Base-by-base conservation (phyloP, 2,797 vertebrate genomes). In the Adelosebastes latens region DNA sequence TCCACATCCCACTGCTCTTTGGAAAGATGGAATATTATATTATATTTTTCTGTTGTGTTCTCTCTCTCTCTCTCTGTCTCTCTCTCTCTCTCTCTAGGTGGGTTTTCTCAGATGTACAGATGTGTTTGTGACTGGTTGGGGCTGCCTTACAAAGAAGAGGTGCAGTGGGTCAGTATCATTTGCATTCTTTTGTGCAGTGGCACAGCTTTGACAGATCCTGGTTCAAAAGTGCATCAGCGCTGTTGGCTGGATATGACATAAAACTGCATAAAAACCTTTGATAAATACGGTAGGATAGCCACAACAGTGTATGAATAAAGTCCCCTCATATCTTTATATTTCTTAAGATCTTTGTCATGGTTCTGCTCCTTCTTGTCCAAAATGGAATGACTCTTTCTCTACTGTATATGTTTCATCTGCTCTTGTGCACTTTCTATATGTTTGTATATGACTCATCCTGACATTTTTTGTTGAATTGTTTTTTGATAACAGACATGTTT, bases 61-160 rank as follows among this genome's bases (percentile, higher is more conserved):
- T 52, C 29, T 69, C 1, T 67, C 22, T 84, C 24, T 52, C 25
- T 68, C 2, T 69, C 11, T 83, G 20, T 75, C 12, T 82, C 32
- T 64, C 62, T 89, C 46, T 79, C 39, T 39, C 13, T 42, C 39
- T 42, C 52, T 24, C 39, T 77, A 99, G 98, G 98, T 87, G 98
- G 98, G 55, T 99, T 99, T 95, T 99, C 98, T 2, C 98, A 98
- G 93, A 97, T 98, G 97, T 99, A 99, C 85, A 97, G 97, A 49
- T 99, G 97, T 90, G 97, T 98, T 67, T 99, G 98, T 92, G 98
- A 99, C 89, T 99, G 97, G 97, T 95, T 99, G 82, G 97, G 97
- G 3, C 95, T 98, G 89, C 96, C 97, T 0, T 98, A 99, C 90
- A 96, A 96, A 92, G 98, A 99, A 78, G 98, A 99, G 90, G 98